Conservation (phyloP, 2,888 invertebrate genomes). For the Cybosia mesomella region DNA sequence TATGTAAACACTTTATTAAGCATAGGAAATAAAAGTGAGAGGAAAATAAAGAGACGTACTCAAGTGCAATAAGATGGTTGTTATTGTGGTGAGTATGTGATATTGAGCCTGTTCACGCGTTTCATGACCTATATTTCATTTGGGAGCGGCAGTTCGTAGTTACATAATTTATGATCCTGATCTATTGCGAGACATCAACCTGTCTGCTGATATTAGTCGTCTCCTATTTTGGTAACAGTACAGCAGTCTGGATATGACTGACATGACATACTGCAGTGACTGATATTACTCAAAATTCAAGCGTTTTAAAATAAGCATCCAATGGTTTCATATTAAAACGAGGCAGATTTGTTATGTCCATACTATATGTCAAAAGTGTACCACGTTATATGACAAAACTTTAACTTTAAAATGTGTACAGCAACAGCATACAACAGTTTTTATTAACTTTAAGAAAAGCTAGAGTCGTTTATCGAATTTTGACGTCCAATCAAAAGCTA, state of each 20-base stretch:
- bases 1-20: conserved; percentile 17
- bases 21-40: conserved; percentile 20
- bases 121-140: conserved; percentile 61
- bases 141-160: conserved; percentile 49
- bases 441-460: neutral
- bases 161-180: conserved; percentile 65
- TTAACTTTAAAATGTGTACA: too few relatives aligned
- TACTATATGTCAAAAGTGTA: too few relatives aligned
- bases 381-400: too few relatives aligned
- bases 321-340: neutral
- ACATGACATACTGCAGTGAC: neutral
- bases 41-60: conserved; percentile 20
- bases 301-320: too few relatives aligned
- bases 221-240: conserved; percentile 21
- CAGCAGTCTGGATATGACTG: neutral
- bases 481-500: neutral
- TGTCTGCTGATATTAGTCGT: conserved; percentile 33
- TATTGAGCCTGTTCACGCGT: conserved; percentile 41
- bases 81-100: conserved; percentile 25
- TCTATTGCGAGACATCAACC: conserved; percentile 50
- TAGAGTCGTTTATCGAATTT: neutral
- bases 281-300: too few relatives aligned
- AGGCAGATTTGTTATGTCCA: neutral
- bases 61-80: conserved; percentile 22
- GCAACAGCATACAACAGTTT: neutral